These are phyloP conservation scores for Apis dorsata DNA, from an alignment of 1,140 invertebrate species.

Conservation along the genomic window DNA sequence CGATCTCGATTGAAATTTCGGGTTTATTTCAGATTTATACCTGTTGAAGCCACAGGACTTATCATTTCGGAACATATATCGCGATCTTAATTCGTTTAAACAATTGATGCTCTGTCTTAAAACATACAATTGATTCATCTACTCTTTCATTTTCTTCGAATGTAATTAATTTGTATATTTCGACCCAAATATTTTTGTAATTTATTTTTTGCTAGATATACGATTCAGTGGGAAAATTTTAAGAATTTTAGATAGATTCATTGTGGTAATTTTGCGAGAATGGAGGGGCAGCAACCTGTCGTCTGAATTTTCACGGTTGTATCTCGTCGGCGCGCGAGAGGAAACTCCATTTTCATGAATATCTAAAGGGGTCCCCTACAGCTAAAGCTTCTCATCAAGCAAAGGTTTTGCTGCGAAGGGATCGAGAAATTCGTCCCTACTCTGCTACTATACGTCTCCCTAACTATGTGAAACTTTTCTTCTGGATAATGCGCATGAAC, in stretches of 20 bases:
- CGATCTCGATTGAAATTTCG: neutral
- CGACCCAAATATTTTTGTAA: too few relatives aligned
- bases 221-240: neutral
- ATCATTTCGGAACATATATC: neutral
- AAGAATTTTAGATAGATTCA: too few relatives aligned
- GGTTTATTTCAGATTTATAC: neutral
- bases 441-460: neutral
- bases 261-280: neutral
- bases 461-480: neutral
- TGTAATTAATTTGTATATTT: too few relatives aligned
- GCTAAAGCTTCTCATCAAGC: slow-evolving; percentile 35
- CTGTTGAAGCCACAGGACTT: neutral
- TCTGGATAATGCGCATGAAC: neutral
- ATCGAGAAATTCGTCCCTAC: slow-evolving; percentile 19
- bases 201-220: neutral
- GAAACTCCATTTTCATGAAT: slow-evolving; percentile 36
- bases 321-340: neutral
- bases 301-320: slow-evolving; percentile 23
- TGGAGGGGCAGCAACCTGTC: slow-evolving; percentile 7
- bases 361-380: slow-evolving; percentile 24
- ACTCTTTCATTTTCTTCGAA: too few relatives aligned
- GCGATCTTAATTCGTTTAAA: neutral
- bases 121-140: neutral
- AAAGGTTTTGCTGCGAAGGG: neutral
- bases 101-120: neutral